These are phyloP conservation scores for Fundulus diaphanus DNA, from an alignment of 2,797 vertebrate species.

Conservation along the genomic window DNA sequence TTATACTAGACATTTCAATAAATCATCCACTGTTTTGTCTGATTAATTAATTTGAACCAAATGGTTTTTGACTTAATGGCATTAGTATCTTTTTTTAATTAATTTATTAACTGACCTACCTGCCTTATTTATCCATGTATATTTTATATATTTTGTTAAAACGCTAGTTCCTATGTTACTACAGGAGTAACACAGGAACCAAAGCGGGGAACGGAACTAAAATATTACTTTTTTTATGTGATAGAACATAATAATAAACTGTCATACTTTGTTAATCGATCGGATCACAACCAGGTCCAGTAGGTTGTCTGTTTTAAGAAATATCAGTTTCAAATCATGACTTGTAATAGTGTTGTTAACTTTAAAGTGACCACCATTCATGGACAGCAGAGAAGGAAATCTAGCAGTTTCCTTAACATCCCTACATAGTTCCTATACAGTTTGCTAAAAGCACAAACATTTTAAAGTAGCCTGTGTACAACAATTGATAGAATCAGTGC, in stretches of 20 bases:
- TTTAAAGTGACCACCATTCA: not conserved
- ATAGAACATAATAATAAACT: no score
- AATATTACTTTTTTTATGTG: not conserved
- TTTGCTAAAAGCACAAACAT: not conserved
- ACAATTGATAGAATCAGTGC: not conserved
- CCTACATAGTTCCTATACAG: no score
- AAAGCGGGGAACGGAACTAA: not conserved
- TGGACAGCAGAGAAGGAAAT: not conserved
- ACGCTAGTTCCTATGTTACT: not conserved
- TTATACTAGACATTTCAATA: not conserved
- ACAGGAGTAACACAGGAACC: not conserved
- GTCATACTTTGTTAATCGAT: not conserved
- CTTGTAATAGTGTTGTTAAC: not conserved
- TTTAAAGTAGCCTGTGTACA: not conserved
- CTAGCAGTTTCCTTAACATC: not conserved
- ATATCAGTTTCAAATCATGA: not conserved
- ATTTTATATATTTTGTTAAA: not conserved
- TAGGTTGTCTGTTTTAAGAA: not conserved
- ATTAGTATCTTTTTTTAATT: not conserved
- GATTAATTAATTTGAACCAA: constrained; percentile 27
- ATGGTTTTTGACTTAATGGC: constrained; percentile 31
- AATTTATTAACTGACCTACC: not conserved
- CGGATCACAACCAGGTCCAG: not conserved
- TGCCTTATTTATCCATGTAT: not conserved
- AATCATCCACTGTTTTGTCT: constrained; percentile 26